Base-by-base conservation (phyloP, 2,113 vertebrate genomes). In the Psophia crepitans region DNA sequence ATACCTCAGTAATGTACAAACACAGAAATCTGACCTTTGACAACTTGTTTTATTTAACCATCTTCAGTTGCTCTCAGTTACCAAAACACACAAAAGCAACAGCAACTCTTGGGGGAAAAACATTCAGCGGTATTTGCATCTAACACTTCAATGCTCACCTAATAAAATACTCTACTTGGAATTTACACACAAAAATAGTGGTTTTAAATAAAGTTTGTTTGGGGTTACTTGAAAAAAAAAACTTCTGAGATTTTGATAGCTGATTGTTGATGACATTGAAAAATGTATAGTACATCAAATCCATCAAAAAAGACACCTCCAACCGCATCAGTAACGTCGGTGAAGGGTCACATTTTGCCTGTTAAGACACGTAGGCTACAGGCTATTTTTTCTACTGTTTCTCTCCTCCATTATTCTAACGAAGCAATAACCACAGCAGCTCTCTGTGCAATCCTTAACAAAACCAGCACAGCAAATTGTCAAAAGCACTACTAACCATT, bases 1-100 rank as follows among this genome's bases (percentile, higher is more conserved):
- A 89, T 56, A 70, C 19, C 39, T 87, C 51, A 30, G n/a, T 66
- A 68, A 14, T 71, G 75, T 41, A 79, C 56, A 91, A 92, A 93
- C 53, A 87, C 22, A 81, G 76, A 90, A 64, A 90, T 26, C 15
- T 41, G 61, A 84, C 61, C 69, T 81, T 48, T 14, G 7, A 75
- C 39, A 84, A 58, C 14, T 44, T 58, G 24, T 53, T 93, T 78
- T 82, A 87, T 61, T 93, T 81, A 92, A 70, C 9, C 14, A 66
- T 56, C 44, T 84, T 73, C 69, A 65, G 60, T 21, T 77, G 58
- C 81, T 84, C 26, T 33, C 78, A 54, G 9, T 63, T 90, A 93
- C 56, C 28, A 78, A 92, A 96, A 75, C 43, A 78, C 7, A 60
- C 21, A 74, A 65, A 80, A 84, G 37, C 41, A 93, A 80, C 11